Conservation (phyloP, 2,888 invertebrate genomes). For the Terebella lapidaria region DNA sequence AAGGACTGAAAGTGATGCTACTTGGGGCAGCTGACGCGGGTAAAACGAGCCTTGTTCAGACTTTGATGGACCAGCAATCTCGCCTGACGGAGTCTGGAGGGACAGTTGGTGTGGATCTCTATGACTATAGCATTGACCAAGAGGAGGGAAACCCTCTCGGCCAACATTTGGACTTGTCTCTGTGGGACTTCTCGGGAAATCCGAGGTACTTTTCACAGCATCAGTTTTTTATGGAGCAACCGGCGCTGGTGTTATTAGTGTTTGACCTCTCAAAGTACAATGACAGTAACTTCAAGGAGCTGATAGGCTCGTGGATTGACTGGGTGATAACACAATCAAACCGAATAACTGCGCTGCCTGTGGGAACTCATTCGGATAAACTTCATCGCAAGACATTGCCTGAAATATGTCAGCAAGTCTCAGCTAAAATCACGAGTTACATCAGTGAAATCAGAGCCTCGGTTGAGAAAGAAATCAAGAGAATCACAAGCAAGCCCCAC, state of each 20-base stretch:
- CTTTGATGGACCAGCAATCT: constrained; percentile 45
- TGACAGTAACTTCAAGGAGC: constrained; percentile 33
- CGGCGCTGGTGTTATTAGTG: constrained; percentile 39
- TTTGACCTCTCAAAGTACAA: constrained; percentile 45
- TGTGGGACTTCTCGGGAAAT: constrained; percentile 41
- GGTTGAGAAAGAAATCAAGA: constrained; percentile 32
- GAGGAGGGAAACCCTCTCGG: constrained; percentile 16
- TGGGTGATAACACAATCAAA: constrained; percentile 47
- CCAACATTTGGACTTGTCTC: constrained; percentile 32
- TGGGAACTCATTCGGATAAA: constrained; percentile 45
- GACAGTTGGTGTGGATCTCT: constrained; percentile 38
- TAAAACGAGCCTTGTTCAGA: constrained; percentile 33
- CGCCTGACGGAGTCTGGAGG: constrained; percentile 39
- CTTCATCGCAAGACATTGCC: constrained; percentile 22
- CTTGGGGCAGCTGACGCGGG: constrained; percentile 23
- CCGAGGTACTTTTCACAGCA: constrained; percentile 40
- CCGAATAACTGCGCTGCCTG: constrained; percentile 38
- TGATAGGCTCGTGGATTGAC: constrained; percentile 47
- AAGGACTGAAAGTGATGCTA: constrained; percentile 30
- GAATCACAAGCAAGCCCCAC: constrained; percentile 38
- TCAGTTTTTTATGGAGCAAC: constrained; percentile 42
- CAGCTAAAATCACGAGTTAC: constrained; percentile 27
- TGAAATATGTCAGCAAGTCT: constrained; percentile 28
- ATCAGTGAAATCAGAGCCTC: constrained; percentile 18
- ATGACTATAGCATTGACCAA: constrained; percentile 32